Base-by-base conservation (phyloP, 35 echinoderm and acorn worm species). In the Eucidaris tribuloides region DNA sequence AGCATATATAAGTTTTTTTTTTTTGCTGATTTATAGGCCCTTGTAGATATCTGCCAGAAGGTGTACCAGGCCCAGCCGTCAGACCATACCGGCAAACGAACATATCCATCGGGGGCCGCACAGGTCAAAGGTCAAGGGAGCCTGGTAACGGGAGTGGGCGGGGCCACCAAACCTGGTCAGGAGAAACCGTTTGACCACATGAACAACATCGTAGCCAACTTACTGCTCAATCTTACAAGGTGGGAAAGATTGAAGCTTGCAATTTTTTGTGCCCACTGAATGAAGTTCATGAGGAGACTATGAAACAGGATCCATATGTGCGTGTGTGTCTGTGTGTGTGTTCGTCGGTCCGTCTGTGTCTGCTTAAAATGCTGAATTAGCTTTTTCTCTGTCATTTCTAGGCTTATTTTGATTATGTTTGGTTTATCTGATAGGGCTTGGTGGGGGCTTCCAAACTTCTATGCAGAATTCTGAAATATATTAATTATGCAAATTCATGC, bases 171-270 rank as follows among this genome's bases (percentile, higher is more conserved):
- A 58, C 7, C 28, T 22, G 78, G 43, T 45, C 70, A 85, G n/a
- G 87, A 99, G 65, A 99, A 99, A 58, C 96, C 96, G 33, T 99
- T 93, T 81, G 96, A 99, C 68, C 43, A 80, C 3, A 99, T 99
- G 96, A 99, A 99, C 68, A 89, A 93, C 71, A 88, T 99, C 33
- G 96, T 99, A 24, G 96, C 91, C 28, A 99, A 99, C 39, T 59
- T 99, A 35, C 84, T 99, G 28, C 89, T 99, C 15, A 99, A 97
- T 89, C 79, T 99, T 19, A 99, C 96, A 81, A 92, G 84, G 93
- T 96, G 87, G 91, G 91, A 84, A 91, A 49, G 25, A 40, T 45
- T 62, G 2, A 64, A 31, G 3, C n/a, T 32, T n/a, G 37, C 23
- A 63, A 30, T 33, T 93, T 19, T 57, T 77, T 2, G 91, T n/a